Base-by-base conservation (phyloP, 2,113 vertebrate genomes). In the Albula goreensis region DNA sequence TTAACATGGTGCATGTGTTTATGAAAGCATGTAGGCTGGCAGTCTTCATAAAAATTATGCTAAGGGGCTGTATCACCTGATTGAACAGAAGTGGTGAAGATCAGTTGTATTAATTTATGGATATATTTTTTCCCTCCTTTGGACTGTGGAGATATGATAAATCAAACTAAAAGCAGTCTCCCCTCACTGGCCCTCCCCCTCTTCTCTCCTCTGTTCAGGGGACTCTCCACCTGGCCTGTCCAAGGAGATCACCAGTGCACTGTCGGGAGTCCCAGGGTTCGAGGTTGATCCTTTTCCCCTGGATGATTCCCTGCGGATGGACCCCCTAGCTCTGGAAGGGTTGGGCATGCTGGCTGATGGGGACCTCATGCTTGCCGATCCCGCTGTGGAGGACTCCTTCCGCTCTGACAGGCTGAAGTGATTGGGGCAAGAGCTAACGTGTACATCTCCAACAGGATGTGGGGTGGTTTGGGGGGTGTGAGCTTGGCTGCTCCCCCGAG, bases 331-430 rank as follows among this genome's bases (percentile, higher is more conserved):
- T 48, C 93, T 98, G 91, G 97, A 97, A 2, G 96, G 96, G 41
- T 93, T 97, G 13, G 93, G 92, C 91, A 96, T 98, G 96, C 93
- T 98, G 87, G 93, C 93, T 0, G 97, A 98, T n/a, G 96, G 97
- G 0, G 97, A 97, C 53, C 95, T 97, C 79, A 96, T 98, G 89
- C 94, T 98, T 51, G 96, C 97, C 0, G 97, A 98, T 90, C 97
- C 97, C 0, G 95, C 97, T 0, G 97, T 98, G 82, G 97, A 98
- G 92, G 97, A 98, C 83, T 97, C 97, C 8, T 98, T 98, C 94
- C 94, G 97, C 53, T 97, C 96, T 0, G 97, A 98, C 92, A 94
- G 97, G 81, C 93, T 98, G 4, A 96, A 98, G 92, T 97, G 95
- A 97, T 81, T 5, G 22, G 9, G n/a, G 51, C 41, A 48, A 74